Evolutionary conservation across 2,888 invertebrate genomes (phyloP).

Genomic region (Drosophila recens): DNA sequence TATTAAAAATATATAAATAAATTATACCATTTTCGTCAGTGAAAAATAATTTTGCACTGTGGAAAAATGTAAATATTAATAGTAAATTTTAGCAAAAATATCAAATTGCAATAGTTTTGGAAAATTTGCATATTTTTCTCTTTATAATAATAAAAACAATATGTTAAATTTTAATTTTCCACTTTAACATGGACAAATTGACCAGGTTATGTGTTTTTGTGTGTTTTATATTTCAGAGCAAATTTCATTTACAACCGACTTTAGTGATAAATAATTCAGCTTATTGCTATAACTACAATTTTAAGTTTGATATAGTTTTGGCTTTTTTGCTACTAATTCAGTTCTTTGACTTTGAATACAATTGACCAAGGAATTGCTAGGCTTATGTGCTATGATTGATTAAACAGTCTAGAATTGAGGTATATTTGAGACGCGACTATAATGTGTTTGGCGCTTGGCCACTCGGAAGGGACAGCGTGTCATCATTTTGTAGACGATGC

Average conservation of each 20-base stretch:
- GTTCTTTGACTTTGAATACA: conserved; percentile 11
- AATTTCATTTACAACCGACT: conserved; percentile 9
- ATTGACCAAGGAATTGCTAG: conserved; percentile 5
- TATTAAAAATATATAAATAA: too few relatives aligned
- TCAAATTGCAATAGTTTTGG: too few relatives aligned
- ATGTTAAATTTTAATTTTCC: too few relatives aligned
- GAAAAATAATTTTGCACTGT: not conserved
- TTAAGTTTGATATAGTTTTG: not conserved
- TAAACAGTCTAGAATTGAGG: conserved; percentile 83
- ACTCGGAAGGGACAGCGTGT: conserved; percentile 84
- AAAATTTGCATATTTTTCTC: too few relatives aligned
- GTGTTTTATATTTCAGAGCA: not conserved
- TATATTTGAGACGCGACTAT: conserved; percentile 79
- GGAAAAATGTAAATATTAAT: not conserved
- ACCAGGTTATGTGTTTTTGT: too few relatives aligned
- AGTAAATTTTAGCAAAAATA: not conserved
- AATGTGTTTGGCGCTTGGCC: conserved; percentile 79
- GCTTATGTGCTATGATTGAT: conserved; percentile 25
- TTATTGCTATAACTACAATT: not conserved
- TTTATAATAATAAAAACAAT: too few relatives aligned
- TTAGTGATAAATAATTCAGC: not conserved
- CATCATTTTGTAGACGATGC: conserved; percentile 83
- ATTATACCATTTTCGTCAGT: not conserved
- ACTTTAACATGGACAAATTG: too few relatives aligned
- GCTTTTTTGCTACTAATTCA: not conserved